Evolutionary conservation across 2,888 invertebrate species (phyloP).

Genomic region (Lasiommata megera): DNA sequence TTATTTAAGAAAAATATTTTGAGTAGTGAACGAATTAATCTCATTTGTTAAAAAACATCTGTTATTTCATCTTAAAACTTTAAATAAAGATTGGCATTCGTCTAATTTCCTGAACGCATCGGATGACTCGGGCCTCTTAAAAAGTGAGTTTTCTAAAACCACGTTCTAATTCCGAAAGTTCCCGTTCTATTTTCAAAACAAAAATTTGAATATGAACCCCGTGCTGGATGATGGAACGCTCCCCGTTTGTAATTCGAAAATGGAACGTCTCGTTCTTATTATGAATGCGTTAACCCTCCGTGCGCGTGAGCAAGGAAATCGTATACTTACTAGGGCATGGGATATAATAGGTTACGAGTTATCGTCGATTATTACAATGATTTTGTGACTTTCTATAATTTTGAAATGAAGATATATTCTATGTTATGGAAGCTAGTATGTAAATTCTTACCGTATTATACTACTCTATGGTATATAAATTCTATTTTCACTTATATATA

Average conservation of each 20-base stretch:
- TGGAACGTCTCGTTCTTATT: conserved; percentile 74
- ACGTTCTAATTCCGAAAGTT: conserved; percentile 29
- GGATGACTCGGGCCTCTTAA: conserved; percentile 23
- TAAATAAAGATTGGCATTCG: conserved; percentile 24
- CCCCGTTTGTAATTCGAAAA: conserved; percentile 71
- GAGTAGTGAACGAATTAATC: no score
- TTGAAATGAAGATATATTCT: no score
- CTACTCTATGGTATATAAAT: no score
- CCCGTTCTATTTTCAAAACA: conserved; percentile 50
- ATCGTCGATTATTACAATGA: no score
- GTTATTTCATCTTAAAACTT: background rate
- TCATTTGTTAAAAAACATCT: background rate
- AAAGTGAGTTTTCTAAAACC: conserved; percentile 18
- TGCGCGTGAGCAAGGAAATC: background rate
- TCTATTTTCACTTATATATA: no score
- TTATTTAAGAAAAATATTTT: no score
- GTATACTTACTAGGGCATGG: background rate
- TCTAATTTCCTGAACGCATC: conserved; percentile 59
- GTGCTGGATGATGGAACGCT: conserved; percentile 54
- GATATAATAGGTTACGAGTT: no score
- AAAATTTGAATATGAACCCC: conserved; percentile 69
- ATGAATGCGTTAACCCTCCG: conserved; percentile 55
- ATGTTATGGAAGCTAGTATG: no score
- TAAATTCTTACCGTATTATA: no score
- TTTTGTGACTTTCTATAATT: no score